Evolutionary conservation across 2,888 invertebrate species (phyloP), one percentile per base, ranked within the genome.

Genomic region (Apantesis nais): DNA sequence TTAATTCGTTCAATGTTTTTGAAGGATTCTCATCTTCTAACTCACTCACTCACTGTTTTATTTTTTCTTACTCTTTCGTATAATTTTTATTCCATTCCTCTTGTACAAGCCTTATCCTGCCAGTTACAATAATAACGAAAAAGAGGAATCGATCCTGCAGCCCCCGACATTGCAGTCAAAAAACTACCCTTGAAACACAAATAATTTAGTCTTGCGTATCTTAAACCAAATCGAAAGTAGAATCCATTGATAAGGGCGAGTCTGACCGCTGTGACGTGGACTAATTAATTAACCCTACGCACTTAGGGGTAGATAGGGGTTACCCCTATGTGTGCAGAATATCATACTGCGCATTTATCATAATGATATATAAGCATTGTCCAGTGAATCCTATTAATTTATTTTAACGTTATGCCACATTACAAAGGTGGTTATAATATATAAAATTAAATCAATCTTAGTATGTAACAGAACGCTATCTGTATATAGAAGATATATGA

Each of bases 241-340:
- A 22, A 34, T 22, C 12, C 9, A n/a, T n/a, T 62, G 61, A 62
- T 62, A 62, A 34, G n/a, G 61, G 37, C 37, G 4, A 37, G n/a
- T 8, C 34, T 62, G n/a, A 62, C 58, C 29, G 58, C 34, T 34
- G 34, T 22, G 37, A 61, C 31, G 60, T 31, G 61, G 37, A n/a
- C 37, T 37, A 62, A 62, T 62, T 62, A 62, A 62, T 62, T 62
- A 37, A 62, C 61, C 61, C 61, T 37, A 22, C 61, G n/a, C 37
- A 12, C 37, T 34, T 62, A 62, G 29, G 29, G 29, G 58, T 58
- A 58, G 29, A 29, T 55, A 55, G 55, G 14, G 55, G 55, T 12
- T 25, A 12, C 16, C 25, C 48, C n/a, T 52, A 22, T 48, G 22
- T 48, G 58, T 58, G n/a, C 3, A 25, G 29, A 29, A 29, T 29